Evolutionary conservation across 1,140 invertebrate species (phyloP).

Genomic region (Atta texana): DNA sequence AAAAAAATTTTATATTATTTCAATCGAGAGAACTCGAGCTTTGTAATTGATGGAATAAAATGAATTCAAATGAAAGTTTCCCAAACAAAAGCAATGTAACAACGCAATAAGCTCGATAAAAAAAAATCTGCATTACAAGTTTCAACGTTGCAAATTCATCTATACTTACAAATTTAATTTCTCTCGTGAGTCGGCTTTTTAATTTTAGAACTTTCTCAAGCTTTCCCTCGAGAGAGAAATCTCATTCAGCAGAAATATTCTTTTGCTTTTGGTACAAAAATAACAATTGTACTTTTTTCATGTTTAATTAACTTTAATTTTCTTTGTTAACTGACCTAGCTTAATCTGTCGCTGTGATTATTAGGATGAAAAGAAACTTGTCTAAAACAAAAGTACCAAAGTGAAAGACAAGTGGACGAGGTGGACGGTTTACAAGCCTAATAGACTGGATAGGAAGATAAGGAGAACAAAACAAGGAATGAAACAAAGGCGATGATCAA

Average conservation of each 20-base stretch:
- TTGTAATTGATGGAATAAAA: neutral
- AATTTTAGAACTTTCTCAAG: neutral
- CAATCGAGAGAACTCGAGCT: neutral
- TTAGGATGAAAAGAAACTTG: neutral
- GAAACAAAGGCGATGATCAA: neutral
- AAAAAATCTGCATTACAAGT: neutral
- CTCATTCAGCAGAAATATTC: neutral
- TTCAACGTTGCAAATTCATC: neutral
- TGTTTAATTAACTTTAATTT: slow-evolving; percentile 29
- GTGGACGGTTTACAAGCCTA: neutral
- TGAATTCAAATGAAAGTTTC: neutral
- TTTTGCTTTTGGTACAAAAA: neutral
- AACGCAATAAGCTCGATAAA: neutral
- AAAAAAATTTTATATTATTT: neutral
- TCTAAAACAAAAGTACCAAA: neutral
- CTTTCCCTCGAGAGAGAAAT: neutral
- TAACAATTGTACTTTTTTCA: slow-evolving; percentile 3
- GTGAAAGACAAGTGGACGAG: neutral
- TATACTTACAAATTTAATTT: neutral
- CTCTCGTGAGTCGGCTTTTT: neutral
- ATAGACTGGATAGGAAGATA: neutral
- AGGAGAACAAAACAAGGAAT: neutral
- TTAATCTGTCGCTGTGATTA: neutral
- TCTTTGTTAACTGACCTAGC: neutral
- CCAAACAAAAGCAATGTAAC: neutral